Evolutionary conservation across 1,140 invertebrate genomes (phyloP), one percentile per base, ranked within the genome.

Genomic region (Aporrectodea caliginosa): DNA sequence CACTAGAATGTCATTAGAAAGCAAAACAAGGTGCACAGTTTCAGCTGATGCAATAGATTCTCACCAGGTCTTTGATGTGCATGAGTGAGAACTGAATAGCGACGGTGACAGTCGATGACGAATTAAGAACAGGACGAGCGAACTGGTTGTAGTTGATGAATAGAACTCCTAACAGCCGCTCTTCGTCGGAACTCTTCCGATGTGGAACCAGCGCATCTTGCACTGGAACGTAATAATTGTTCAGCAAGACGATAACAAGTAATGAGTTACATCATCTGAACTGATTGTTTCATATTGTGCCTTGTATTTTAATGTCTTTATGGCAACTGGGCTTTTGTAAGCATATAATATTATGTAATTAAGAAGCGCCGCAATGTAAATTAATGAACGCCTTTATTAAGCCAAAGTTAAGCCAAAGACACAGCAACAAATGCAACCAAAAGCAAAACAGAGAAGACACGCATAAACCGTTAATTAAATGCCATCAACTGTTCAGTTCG

Each of bases 11-110:
- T n/a, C n/a, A 58, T 58, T 58, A 58, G 43, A 58, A 58, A 58
- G 22, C 6, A 58, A 58, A 58, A 58, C 43, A n/a, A n/a, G 43
- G 6, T 58, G 43, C 43, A 6, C 6, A 12, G 6, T 58, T 58
- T 58, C 43, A 22, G 43, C 43, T 58, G 43, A 12, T 6, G 43
- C 43, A 6, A 58, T 58, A 12, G 43, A 75, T 14, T 14, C 77
- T 81, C 34, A 81, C 80, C 80, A 81, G 35, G 27, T 81, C 80
- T 69, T 81, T 81, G 80, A 81, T 81, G 75, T 81, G 80, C 80
- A 81, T 81, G 2, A 81, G 73, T 14, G 80, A 81, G 58, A 78
- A 81, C 70, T 78, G 76, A 16, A 81, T 81, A 0, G 33, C 33
- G 69, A 81, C 80, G 16, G 32, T 33, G 22, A 81, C 80, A 27